These are phyloP conservation scores for Seriola rivoliana DNA, from an alignment of 2,113 vertebrate genomes.

Conservation along the genomic window DNA sequence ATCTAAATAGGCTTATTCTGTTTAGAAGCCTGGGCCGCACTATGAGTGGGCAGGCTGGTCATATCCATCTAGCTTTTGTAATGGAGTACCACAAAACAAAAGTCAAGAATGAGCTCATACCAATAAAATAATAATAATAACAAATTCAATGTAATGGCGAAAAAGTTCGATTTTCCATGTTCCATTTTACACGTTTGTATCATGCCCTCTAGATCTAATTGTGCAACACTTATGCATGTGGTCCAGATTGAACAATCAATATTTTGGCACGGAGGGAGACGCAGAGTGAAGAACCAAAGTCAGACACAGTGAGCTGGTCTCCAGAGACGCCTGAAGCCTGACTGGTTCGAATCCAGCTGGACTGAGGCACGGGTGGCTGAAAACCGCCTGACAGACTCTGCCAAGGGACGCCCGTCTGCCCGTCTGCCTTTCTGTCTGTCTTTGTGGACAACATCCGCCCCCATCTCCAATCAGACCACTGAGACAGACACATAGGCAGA, in stretches of 20 bases:
- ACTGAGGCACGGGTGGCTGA: conserved; percentile 20
- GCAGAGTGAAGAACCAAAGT: background rate
- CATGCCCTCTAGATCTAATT: background rate
- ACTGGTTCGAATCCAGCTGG: conserved; percentile 38
- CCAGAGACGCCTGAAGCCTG: background rate
- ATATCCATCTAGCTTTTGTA: background rate
- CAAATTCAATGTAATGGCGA: background rate
- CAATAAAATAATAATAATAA: background rate
- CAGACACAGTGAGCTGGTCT: background rate
- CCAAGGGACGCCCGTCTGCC: conserved; percentile 15
- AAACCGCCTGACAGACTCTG: conserved; percentile 10
- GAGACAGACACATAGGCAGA: conserved; percentile 32
- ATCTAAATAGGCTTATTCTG: background rate
- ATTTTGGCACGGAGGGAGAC: background rate
- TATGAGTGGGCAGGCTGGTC: background rate
- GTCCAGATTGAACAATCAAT: background rate
- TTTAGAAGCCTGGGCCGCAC: background rate
- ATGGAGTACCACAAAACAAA: background rate
- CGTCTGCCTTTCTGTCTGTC: conserved; percentile 1
- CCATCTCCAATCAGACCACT: conserved; percentile 23
- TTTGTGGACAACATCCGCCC: conserved; percentile 26
- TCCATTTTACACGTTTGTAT: background rate
- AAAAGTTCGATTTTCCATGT: background rate
- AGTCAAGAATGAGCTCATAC: background rate
- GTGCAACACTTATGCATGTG: background rate